phyloP scores from a whole-genome alignment of 2,113 vertebrate genomes.

The Pedionomus torquatus region DNA sequence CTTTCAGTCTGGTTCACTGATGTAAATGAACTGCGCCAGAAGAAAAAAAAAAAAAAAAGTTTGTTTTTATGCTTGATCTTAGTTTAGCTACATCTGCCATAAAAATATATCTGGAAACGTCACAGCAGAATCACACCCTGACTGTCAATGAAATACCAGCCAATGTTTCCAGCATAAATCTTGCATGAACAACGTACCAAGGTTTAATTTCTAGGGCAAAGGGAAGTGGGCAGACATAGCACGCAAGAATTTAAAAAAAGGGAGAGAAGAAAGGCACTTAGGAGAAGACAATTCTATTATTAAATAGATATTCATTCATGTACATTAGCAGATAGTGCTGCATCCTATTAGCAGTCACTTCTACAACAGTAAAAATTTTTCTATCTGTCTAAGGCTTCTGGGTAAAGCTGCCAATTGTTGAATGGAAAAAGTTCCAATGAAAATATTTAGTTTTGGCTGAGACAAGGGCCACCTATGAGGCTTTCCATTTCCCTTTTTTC shows the following conservation, averaged over 20 bases:
- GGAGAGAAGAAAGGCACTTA: neutral
- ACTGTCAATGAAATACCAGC: conserved; percentile 27
- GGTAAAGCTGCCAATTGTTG: conserved; percentile 25
- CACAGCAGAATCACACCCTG: conserved; percentile 36
- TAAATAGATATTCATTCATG: neutral
- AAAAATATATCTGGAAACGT: conserved; percentile 51
- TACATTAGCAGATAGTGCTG: neutral
- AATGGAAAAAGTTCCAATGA: conserved; percentile 39
- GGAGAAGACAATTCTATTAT: neutral
- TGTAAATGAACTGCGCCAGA: conserved; percentile 7
- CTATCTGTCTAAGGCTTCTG: neutral
- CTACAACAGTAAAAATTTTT: neutral
- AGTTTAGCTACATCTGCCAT: conserved; percentile 26
- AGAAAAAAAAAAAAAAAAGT: neutral
- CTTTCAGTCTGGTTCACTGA: conserved; percentile 12
- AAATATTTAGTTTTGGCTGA: conserved; percentile 47
- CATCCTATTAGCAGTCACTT: neutral
- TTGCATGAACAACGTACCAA: neutral
- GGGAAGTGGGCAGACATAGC: neutral
- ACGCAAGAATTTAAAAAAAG: neutral
- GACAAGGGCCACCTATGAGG: conserved; percentile 37
- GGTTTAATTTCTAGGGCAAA: conserved; percentile 41
- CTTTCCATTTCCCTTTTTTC: neutral
- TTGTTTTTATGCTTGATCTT: conserved; percentile 31
- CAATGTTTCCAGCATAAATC: neutral